phyloP scores from a whole-genome alignment of 2,113 vertebrate genomes.

The Atractosteus spatula region DNA sequence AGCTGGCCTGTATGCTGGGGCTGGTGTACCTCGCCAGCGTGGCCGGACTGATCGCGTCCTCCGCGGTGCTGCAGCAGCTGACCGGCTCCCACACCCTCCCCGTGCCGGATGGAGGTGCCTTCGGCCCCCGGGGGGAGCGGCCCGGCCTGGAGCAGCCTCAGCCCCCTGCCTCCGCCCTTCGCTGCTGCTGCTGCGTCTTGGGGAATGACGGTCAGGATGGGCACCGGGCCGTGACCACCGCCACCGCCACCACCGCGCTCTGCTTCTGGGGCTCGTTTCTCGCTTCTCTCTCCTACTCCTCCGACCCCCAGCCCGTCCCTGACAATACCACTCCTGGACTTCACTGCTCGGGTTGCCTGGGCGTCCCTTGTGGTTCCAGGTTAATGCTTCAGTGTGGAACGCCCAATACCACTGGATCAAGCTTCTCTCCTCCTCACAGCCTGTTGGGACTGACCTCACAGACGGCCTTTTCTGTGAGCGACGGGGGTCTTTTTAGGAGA shows the following conservation, averaged over 20 bases:
- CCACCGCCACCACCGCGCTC: constrained; percentile 48
- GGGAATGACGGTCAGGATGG: constrained; percentile 33
- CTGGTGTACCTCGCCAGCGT: constrained; percentile 88
- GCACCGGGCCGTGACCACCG: not conserved
- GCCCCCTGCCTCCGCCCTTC: constrained; percentile 26
- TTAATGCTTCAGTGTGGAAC: constrained; percentile 49
- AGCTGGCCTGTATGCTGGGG: constrained; percentile 87
- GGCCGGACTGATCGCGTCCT: constrained; percentile 74
- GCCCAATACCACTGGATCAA: constrained; percentile 58
- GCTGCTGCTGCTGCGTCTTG: constrained; percentile 40
- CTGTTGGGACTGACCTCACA: not conserved
- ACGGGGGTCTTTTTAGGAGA: constrained; percentile 25
- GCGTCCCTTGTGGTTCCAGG: constrained; percentile 37
- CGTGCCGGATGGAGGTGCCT: constrained; percentile 7
- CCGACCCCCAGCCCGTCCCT: constrained; percentile 37
- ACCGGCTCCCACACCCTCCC: constrained; percentile 36
- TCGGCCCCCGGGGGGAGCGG: constrained; percentile 1
- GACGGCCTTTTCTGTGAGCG: constrained; percentile 33
- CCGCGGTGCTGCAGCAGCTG: constrained; percentile 74
- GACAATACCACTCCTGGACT: constrained; percentile 35
- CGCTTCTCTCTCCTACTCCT: constrained; percentile 61
- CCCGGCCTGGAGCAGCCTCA: constrained; percentile 24
- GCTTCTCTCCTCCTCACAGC: not conserved
- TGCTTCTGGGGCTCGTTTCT: constrained; percentile 81
- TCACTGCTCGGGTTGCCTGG: constrained; percentile 53